Evolutionary conservation across 2,888 invertebrate species (phyloP).

Genomic region (Quadroppia sp.): DNA sequence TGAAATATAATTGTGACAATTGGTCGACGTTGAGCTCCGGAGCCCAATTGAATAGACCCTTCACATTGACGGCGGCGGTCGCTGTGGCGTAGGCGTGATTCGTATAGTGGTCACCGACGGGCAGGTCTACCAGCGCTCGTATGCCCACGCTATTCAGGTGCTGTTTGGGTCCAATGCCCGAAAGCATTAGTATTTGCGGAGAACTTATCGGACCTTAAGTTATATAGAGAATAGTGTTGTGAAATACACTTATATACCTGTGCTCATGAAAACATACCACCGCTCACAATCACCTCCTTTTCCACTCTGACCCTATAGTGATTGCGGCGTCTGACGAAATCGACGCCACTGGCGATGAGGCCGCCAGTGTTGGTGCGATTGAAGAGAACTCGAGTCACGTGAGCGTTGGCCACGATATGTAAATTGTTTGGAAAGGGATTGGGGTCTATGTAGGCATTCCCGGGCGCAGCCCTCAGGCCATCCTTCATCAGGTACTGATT

Average conservation of each 20-base stretch:
- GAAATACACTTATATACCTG: conserved; percentile 31
- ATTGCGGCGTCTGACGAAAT: conserved; percentile 3
- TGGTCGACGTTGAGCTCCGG: conserved; percentile 17
- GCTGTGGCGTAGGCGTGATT: background rate
- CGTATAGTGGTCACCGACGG: conserved; percentile 16
- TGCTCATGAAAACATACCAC: no score
- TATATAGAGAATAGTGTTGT: no score
- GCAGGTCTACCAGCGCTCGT: conserved; percentile 21
- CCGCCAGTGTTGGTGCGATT: background rate
- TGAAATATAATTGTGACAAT: background rate
- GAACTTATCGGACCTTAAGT: background rate
- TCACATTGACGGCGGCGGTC: background rate
- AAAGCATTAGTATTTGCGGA: conserved; percentile 36
- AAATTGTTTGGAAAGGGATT: conserved; percentile 33
- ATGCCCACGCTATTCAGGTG: conserved; percentile 1
- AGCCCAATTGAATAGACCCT: background rate
- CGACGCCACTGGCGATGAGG: conserved; percentile 25
- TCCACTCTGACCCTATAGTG: background rate
- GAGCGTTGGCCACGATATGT: conserved; percentile 19
- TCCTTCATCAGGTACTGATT: background rate
- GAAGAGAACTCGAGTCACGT: conserved; percentile 30
- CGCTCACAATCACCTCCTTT: conserved; percentile 34
- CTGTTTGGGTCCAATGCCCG: conserved; percentile 32
- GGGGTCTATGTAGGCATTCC: conserved; percentile 33
- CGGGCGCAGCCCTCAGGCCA: background rate